Conservation (phyloP, 2,797 vertebrate species). For the Pitangus sulphuratus region DNA sequence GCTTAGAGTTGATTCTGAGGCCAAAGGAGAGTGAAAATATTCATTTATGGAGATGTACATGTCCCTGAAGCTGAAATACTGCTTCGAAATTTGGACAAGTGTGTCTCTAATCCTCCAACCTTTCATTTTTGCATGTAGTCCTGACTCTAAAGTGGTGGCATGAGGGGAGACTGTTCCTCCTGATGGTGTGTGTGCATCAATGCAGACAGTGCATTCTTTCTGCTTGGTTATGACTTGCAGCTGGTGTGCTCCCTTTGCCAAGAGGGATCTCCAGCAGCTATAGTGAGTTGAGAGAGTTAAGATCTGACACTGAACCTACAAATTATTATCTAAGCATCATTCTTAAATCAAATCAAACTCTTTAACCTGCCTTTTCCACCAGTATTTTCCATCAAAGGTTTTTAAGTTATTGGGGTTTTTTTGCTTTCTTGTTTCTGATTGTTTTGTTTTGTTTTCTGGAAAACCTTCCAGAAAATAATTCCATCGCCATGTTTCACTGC, state of each 20-base stretch:
- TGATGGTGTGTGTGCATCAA: fast-evolving
- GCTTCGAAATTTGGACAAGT: not conserved
- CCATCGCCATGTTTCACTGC: not conserved
- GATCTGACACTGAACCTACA: not conserved
- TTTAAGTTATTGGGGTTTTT: not conserved
- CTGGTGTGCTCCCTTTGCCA: not conserved
- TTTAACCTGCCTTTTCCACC: not conserved
- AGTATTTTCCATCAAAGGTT: not conserved
- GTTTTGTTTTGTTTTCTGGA: not conserved
- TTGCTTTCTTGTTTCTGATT: not conserved
- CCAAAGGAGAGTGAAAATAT: not conserved
- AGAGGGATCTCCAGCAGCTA: not conserved
- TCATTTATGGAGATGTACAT: not conserved
- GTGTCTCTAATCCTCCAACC: not conserved
- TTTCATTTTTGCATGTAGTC: not conserved
- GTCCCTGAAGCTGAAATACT: not conserved
- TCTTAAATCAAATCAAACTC: not conserved
- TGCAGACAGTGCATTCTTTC: not conserved
- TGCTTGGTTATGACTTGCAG: not conserved
- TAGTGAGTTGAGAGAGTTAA: not conserved
- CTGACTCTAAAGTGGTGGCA: not conserved
- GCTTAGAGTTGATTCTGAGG: not conserved
- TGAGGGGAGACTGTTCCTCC: not conserved
- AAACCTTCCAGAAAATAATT: not conserved
- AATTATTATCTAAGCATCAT: not conserved